phyloP scores from a whole-genome alignment of 2,113 vertebrate species.

The Shinisaurus crocodilurus region DNA sequence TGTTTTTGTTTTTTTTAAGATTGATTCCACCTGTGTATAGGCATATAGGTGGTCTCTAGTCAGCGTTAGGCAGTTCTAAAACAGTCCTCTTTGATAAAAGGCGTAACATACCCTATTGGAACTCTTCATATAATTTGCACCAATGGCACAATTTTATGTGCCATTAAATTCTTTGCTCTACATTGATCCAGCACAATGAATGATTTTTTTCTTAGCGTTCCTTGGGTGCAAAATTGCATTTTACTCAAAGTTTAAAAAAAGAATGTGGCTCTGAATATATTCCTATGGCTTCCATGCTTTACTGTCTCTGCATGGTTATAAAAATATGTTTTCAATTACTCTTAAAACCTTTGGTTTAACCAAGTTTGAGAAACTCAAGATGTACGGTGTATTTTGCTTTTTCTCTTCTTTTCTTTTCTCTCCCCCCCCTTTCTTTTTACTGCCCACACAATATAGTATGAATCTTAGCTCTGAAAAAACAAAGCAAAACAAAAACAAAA shows the following conservation, averaged over 20 bases:
- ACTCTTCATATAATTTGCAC: slow-evolving; percentile 12
- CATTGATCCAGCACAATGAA: slow-evolving; percentile 15
- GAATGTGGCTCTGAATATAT: slow-evolving; percentile 51
- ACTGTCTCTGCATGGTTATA: slow-evolving; percentile 66
- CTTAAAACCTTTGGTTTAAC: slow-evolving; percentile 70
- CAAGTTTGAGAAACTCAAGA: slow-evolving; percentile 64
- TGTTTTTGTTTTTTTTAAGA: not conserved
- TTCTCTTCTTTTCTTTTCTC: not conserved
- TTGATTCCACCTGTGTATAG: slow-evolving; percentile 21
- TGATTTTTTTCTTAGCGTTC: slow-evolving; percentile 33
- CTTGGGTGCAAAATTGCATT: slow-evolving; percentile 44
- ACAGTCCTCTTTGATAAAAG: not conserved
- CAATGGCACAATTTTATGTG: not conserved
- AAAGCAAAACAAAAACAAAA: not conserved
- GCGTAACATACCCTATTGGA: slow-evolving; percentile 24
- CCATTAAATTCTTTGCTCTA: slow-evolving; percentile 34
- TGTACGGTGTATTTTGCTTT: slow-evolving; percentile 35
- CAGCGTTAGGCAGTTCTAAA: not conserved
- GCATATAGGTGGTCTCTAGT: not conserved
- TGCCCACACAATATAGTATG: slow-evolving; percentile 55
- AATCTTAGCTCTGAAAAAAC: slow-evolving; percentile 53
- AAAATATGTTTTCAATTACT: slow-evolving; percentile 76
- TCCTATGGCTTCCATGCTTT: slow-evolving; percentile 60
- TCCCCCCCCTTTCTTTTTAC: slow-evolving; percentile 49
- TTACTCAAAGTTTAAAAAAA: slow-evolving; percentile 40